Percentiles rank a stretch among this genome's conserved stretches.
Conservation (phyloP, 2,888 invertebrate genomes). For the Drosophila anomalata region DNA sequence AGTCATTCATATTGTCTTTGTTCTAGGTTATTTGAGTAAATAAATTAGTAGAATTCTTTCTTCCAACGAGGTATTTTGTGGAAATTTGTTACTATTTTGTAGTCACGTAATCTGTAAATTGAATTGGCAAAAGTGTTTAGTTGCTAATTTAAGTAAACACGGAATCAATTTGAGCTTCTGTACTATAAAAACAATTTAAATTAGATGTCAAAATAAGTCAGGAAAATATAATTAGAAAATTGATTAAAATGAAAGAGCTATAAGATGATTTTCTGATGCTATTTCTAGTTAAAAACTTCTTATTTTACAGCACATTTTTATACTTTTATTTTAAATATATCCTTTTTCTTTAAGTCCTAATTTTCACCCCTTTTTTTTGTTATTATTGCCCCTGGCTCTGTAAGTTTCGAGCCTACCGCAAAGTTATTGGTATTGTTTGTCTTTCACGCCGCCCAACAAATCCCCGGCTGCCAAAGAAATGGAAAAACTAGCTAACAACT, state of each 20-base stretch:
- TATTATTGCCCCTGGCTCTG: conserved; percentile 1
- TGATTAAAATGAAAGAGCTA: too few relatives aligned
- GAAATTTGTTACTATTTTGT: not conserved
- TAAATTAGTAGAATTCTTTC: not conserved
- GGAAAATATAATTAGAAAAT: not conserved
- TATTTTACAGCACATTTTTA: too few relatives aligned
- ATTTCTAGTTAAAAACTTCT: too few relatives aligned
- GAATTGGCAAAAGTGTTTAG: not conserved
- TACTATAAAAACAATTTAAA: not conserved
- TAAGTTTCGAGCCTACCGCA: conserved; percentile 63
- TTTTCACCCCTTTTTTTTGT: not conserved
- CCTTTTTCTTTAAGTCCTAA: not conserved
- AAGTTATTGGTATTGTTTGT: conserved; percentile 58
- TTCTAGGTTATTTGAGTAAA: not conserved
- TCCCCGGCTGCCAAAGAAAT: conserved; percentile 25
- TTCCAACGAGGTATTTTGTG: not conserved
- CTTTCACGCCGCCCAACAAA: conserved; percentile 62
- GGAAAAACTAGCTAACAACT: conserved; percentile 20
- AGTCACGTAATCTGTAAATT: not conserved
- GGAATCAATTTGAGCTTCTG: not conserved
- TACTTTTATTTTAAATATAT: not conserved
- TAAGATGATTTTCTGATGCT: too few relatives aligned
- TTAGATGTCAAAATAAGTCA: not conserved
- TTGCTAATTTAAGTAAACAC: conserved; percentile 1
- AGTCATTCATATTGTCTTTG: not conserved